These are phyloP conservation scores for Cryptotermes secundus DNA, from an alignment of 1,140 invertebrate genomes.

Conservation along the genomic window DNA sequence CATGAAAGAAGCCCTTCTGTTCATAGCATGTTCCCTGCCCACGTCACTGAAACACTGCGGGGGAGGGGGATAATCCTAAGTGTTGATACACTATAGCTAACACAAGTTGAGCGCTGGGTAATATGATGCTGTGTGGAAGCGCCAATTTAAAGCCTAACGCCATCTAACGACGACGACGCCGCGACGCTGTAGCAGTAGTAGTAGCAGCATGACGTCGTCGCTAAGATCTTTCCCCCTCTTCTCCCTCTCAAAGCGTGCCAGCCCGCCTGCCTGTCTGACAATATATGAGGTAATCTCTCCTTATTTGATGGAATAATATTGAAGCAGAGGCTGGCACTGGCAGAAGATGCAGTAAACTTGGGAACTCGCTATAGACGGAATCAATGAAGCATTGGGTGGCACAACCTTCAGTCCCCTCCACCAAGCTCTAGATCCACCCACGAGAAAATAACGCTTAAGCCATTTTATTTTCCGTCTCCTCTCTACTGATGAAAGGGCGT, in stretches of 20 bases:
- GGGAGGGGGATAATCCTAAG: neutral
- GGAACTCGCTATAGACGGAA: conserved; percentile 25
- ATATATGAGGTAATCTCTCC: conserved; percentile 36
- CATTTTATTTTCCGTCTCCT: neutral
- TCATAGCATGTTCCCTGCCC: too few relatives aligned
- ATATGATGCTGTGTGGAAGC: neutral
- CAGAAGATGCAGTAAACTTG: conserved; percentile 26
- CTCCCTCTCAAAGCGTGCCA: neutral
- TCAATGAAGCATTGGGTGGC: conserved; percentile 27
- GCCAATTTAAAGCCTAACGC: conserved; percentile 20
- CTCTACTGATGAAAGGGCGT: neutral
- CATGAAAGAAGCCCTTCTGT: too few relatives aligned
- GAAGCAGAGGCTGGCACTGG: conserved; percentile 29
- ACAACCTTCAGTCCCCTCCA: conserved; percentile 22
- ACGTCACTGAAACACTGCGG: neutral
- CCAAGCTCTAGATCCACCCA: conserved; percentile 8
- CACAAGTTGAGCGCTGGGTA: neutral
- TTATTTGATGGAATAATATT: conserved; percentile 38
- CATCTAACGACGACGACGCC: neutral
- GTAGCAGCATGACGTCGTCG: neutral
- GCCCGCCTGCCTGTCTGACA: conserved; percentile 26
- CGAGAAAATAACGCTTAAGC: conserved; percentile 20
- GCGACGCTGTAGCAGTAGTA: neutral
- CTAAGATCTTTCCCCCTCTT: neutral
- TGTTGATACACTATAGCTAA: neutral